These are phyloP conservation scores for Phycodurus eques DNA, from an alignment of 2,113 vertebrate genomes.

Conservation along the genomic window DNA sequence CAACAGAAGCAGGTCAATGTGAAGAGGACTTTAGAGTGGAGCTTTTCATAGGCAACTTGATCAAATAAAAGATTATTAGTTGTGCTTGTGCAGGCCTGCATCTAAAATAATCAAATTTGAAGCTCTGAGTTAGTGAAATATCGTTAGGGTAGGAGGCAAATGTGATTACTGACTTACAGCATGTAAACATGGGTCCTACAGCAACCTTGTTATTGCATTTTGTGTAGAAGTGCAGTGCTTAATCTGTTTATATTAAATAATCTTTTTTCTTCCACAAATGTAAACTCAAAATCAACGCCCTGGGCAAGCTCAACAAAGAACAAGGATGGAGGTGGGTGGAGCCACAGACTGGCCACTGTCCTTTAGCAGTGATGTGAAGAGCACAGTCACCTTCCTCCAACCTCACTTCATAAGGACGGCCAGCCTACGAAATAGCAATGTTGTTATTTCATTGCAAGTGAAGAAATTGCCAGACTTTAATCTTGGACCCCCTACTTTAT, in stretches of 20 bases:
- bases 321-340: background rate
- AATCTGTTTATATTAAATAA: conserved; percentile 21
- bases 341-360: background rate
- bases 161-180: conserved; percentile 32
- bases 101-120: conserved; percentile 41
- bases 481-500: no score
- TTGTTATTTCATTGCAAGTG: background rate
- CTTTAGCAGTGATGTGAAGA: background rate
- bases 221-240: conserved; percentile 9
- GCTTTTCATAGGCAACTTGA: conserved; percentile 11
- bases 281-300: conserved; percentile 19
- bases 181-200: conserved; percentile 30
- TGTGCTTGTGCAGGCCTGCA: conserved; percentile 5
- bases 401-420: conserved; percentile 19
- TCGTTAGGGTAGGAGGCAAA: conserved; percentile 10
- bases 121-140: conserved; percentile 17
- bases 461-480: background rate
- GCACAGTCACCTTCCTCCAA: conserved; percentile 27
- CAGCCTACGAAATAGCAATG: conserved; percentile 1
- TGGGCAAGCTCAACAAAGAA: conserved; percentile 2
- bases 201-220: background rate
- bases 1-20: conserved; percentile 6
- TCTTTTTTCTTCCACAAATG: conserved; percentile 6
- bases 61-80: conserved; percentile 19
- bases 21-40: conserved; percentile 3